Conservation (phyloP, 2,113 vertebrate species). For the Apodemus speciosus region DNA sequence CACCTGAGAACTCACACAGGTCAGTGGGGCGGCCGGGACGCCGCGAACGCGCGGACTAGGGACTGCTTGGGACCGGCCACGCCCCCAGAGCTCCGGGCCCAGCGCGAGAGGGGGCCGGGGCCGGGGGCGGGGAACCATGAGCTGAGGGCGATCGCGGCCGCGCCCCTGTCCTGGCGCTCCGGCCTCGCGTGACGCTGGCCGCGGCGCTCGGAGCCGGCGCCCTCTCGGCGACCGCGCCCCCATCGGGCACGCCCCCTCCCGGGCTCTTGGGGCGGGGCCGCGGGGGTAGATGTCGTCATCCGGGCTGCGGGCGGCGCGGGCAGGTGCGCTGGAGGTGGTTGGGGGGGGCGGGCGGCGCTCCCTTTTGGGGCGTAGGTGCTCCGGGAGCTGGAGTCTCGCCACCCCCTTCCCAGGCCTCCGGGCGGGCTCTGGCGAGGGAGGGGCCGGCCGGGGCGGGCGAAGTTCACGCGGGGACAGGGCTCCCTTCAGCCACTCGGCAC, state of each 20-base stretch:
- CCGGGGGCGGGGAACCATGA: neutral
- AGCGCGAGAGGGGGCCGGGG: neutral
- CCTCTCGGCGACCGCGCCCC: slow-evolving; percentile 77
- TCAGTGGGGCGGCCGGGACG: slow-evolving; percentile 87
- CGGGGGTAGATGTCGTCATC: slow-evolving; percentile 72
- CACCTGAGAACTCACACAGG: slow-evolving; percentile 99
- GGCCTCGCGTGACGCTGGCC: slow-evolving; percentile 41
- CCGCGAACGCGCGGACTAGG: slow-evolving; percentile 12
- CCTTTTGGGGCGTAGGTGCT: neutral
- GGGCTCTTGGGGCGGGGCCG: slow-evolving; percentile 59
- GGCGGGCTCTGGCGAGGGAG: slow-evolving; percentile 65
- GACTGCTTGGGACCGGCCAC: slow-evolving; percentile 16
- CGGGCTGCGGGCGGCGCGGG: slow-evolving; percentile 29
- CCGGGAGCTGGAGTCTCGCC: neutral
- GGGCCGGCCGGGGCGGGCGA: slow-evolving; percentile 75
- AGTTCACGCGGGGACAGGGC: slow-evolving; percentile 73
- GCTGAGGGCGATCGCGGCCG: neutral
- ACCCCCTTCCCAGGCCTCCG: neutral
- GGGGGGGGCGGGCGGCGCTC: neutral
- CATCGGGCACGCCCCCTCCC: slow-evolving; percentile 77
- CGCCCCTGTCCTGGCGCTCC: slow-evolving; percentile 1
- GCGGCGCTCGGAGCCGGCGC: slow-evolving; percentile 54
- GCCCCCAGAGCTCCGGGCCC: slow-evolving; percentile 40
- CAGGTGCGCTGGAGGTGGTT: slow-evolving; percentile 65
- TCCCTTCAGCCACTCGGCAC: slow-evolving; percentile 70